These are phyloP conservation scores for Ciconia nigra DNA, from an alignment of 2,797 vertebrate species.

Conservation along the genomic window DNA sequence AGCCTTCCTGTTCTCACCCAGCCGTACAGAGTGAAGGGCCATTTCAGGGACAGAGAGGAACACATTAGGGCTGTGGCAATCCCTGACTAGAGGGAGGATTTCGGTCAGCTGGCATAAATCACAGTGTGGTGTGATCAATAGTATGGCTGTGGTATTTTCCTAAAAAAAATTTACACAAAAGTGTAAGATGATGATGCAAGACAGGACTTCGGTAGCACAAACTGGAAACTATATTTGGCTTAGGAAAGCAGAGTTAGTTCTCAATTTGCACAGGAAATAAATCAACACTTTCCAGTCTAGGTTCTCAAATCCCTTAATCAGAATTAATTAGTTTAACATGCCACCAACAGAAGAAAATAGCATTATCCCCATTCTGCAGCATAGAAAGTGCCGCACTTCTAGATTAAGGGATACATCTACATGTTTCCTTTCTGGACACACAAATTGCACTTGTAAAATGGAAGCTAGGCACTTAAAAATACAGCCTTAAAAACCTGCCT, in stretches of 20 bases:
- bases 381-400: neutral
- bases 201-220: neutral
- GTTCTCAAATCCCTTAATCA: neutral
- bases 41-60: neutral
- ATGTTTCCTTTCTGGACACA: neutral
- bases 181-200: neutral
- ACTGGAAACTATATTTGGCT: neutral
- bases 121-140: neutral
- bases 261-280: conserved; percentile 2
- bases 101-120: neutral
- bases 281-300: neutral
- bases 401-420: neutral
- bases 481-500: neutral
- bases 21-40: neutral
- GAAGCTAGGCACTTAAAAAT: neutral
- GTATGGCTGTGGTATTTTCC: neutral
- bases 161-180: neutral
- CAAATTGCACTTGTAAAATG: neutral
- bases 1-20: neutral
- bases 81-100: neutral
- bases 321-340: neutral
- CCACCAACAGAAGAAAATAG: neutral
- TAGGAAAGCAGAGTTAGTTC: neutral
- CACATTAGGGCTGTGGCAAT: neutral
- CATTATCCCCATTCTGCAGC: neutral